Percentiles rank a stretch among this genome's conserved stretches.
These are phyloP conservation scores for Gadopsis marmoratus DNA, from an alignment of 2,797 vertebrate species.

Conservation along the genomic window DNA sequence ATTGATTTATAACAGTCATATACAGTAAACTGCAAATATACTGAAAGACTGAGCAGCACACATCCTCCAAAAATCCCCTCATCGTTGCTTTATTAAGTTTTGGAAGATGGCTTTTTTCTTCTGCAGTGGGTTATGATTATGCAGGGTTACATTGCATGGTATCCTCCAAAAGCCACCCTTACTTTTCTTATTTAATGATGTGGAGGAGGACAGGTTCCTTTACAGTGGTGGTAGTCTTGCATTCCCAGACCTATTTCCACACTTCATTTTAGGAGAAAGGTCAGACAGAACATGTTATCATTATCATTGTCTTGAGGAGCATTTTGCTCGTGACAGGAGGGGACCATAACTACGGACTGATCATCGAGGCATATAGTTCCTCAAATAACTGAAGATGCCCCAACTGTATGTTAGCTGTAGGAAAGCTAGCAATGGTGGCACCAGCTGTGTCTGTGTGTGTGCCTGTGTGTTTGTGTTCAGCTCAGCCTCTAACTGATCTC, in stretches of 20 bases:
- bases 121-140: constrained; percentile 29
- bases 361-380: not conserved
- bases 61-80: not conserved
- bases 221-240: constrained; percentile 36
- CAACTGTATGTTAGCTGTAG: not conserved
- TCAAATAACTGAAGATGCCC: not conserved
- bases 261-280: constrained; percentile 41
- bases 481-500: not conserved
- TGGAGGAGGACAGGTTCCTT: constrained; percentile 73
- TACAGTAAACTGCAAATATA: constrained; percentile 16
- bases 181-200: constrained; percentile 72
- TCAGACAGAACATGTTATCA: constrained; percentile 34
- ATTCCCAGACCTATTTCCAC: constrained; percentile 47
- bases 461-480: not conserved
- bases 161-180: constrained; percentile 51
- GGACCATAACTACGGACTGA: not conserved
- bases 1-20: constrained; percentile 38
- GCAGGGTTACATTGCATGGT: constrained; percentile 43
- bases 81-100: constrained; percentile 18
- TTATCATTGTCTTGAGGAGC: constrained; percentile 27
- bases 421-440: not conserved
- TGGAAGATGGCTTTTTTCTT: constrained; percentile 21
- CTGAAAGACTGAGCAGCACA: constrained; percentile 21
- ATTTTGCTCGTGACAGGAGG: constrained; percentile 9
- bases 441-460: not conserved